Conservation (phyloP, 1,140 invertebrate genomes). For the Agraylea sexmaculata region DNA sequence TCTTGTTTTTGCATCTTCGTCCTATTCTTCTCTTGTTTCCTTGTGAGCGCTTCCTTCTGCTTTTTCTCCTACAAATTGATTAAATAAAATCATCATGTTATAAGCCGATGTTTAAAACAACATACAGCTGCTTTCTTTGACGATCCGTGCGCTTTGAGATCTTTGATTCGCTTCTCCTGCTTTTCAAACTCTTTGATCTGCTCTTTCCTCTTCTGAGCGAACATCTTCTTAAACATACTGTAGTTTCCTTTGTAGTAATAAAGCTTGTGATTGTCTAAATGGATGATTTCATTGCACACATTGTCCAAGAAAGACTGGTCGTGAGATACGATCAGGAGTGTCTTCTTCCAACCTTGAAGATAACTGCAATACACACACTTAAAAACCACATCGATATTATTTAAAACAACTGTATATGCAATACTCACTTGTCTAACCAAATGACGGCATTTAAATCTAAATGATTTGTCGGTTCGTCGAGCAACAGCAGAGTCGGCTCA, state of each 20-base stretch:
- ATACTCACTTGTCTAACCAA: conserved; percentile 90
- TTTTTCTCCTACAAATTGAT: conserved; percentile 60
- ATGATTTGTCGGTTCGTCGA: conserved; percentile 95
- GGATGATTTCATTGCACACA: conserved; percentile 97
- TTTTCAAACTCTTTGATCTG: conserved; percentile 97
- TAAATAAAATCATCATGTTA: too few relatives aligned
- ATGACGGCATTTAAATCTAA: conserved; percentile 97
- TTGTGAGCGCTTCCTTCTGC: conserved; percentile 79
- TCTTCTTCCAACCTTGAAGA: conserved; percentile 96
- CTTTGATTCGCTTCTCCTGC: conserved; percentile 90
- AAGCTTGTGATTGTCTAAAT: conserved; percentile 88
- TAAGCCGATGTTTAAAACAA: too few relatives aligned
- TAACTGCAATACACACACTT: conserved; percentile 47
- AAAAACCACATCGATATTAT: too few relatives aligned
- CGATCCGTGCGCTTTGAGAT: conserved; percentile 88
- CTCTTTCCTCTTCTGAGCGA: conserved; percentile 89
- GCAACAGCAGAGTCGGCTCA: conserved; percentile 87
- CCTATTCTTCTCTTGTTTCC: conserved; percentile 90
- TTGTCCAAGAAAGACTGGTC: conserved; percentile 99
- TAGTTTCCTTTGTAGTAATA: conserved; percentile 99
- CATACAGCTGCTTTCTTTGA: conserved; percentile 85
- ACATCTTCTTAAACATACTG: conserved; percentile 98
- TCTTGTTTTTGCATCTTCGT: conserved; percentile 69
- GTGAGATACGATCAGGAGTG: conserved; percentile 93
- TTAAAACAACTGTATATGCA: too few relatives aligned